A percentile compares a stretch with the other conserved stretches of the same genome.
phyloP scores from a whole-genome alignment of 1,140 invertebrate species.

The Helicoverpa armigera region DNA sequence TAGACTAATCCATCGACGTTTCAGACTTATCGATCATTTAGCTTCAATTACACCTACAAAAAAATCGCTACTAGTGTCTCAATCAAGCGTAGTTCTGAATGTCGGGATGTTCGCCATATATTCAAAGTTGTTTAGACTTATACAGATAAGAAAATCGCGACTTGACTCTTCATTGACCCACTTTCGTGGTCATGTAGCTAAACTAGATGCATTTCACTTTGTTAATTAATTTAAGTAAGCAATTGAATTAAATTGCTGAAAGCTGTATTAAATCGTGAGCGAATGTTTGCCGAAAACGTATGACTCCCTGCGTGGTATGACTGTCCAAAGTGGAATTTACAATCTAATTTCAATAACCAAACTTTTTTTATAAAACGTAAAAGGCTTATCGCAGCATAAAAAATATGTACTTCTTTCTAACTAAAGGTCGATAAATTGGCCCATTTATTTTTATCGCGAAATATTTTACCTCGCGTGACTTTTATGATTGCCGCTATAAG shows the following conservation, averaged over 20 bases:
- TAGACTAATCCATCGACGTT: neutral
- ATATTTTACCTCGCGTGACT: slow-evolving; percentile 23
- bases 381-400: neutral
- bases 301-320: too few species aligned
- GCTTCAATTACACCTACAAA: neutral
- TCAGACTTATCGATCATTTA: slow-evolving; percentile 27
- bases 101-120: slow-evolving; percentile 21
- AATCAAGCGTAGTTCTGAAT: slow-evolving; percentile 1
- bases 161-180: slow-evolving; percentile 55
- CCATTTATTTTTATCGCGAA: slow-evolving; percentile 1
- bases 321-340: too few species aligned
- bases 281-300: too few species aligned
- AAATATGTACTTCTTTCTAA: neutral
- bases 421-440: neutral
- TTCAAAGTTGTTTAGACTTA: slow-evolving; percentile 56
- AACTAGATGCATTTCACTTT: slow-evolving; percentile 35
- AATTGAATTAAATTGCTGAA: too few species aligned
- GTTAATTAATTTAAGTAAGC: slow-evolving; percentile 10
- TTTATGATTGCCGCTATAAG: slow-evolving; percentile 5
- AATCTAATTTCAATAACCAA: too few species aligned
- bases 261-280: too few species aligned
- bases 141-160: slow-evolving; percentile 51
- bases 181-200: slow-evolving; percentile 40
- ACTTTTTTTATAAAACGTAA: too few species aligned
- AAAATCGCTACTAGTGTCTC: slow-evolving; percentile 4